phyloP scores from a whole-genome alignment of 2,797 vertebrate species.

The Carduelis carduelis region DNA sequence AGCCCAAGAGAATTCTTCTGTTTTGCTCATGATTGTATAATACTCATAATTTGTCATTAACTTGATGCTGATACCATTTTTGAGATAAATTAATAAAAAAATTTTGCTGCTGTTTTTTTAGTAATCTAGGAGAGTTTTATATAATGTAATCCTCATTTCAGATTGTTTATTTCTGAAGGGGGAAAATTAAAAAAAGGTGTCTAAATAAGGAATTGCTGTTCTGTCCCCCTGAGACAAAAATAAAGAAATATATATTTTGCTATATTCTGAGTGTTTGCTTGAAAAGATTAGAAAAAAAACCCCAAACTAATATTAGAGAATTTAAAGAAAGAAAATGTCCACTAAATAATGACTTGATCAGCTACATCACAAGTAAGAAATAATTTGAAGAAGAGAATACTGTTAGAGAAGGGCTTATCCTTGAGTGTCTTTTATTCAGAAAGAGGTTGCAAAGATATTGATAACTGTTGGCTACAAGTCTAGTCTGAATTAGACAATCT shows the following conservation, averaged over 20 bases:
- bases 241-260: not conserved
- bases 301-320: rapidly evolving
- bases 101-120: not conserved
- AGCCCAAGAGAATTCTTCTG: not conserved
- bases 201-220: not conserved
- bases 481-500: not conserved
- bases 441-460: not conserved
- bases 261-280: not conserved
- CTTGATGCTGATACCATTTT: not conserved
- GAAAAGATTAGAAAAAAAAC: not conserved
- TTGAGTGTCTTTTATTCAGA: not conserved
- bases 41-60: rapidly evolving
- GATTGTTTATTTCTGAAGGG: not conserved
- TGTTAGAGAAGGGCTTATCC: not conserved
- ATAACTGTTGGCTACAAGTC: not conserved
- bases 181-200: not conserved
- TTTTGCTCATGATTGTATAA: not conserved
- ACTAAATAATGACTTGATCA: not conserved
- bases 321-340: not conserved
- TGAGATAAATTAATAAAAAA: not conserved
- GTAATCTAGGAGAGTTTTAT: not conserved
- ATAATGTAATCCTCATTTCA: not conserved
- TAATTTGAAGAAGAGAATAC: not conserved
- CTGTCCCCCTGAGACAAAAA: not conserved
- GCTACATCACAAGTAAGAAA: not conserved